Base-by-base conservation (phyloP, 1,140 invertebrate genomes). In the Apis florea region DNA sequence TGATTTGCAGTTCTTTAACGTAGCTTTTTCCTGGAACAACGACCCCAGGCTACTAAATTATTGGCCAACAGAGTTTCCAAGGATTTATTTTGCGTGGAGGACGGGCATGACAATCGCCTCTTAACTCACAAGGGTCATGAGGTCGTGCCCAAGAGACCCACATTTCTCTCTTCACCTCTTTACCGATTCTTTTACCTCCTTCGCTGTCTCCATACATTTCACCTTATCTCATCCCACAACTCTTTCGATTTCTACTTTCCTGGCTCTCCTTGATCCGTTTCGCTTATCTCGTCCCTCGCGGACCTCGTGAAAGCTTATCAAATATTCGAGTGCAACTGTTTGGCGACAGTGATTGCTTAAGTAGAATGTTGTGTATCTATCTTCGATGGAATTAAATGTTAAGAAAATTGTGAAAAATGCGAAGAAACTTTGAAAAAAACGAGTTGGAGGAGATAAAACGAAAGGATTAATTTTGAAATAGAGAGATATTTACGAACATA, bases 81-180 rank as follows among this genome's bases (percentile, higher is more conserved):
- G 58, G 81, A 83, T 83, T 79, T 86, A 74, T 79, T 77, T 72
- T 12, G 54, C 68, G 84, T 66, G 67, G 67, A 83, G 58, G 72
- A 24, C 15, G 58, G 15, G 59, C 75, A 58, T 81, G 82, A 71
- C 58, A 61, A 66, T 80, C 82, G 68, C 40, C 49, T 81, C 70
- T 53, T 68, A 72, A 75, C n/a, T 19, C 15, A 47, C 53, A 15
- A 4, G 81, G 78, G 82, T 87, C 79, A 88, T 61, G 67, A 84
- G 85, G 85, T 87, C 86, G 80, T 70, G 85, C 79, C 63, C 79
- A 79, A 63, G 56, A 84, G 83, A 87, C 85, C 63, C 70, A 71
- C 71, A 84, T 86, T 73, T 79, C 68, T 77, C 47, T 80, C 63
- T 15, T 81, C 64, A 26, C 56, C 70, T 68, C 79, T 77, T 81